Percentiles rank a stretch among this genome's conserved stretches.
Conservation (phyloP, 2,888 invertebrate species). For the Platycheirus albimanus region DNA sequence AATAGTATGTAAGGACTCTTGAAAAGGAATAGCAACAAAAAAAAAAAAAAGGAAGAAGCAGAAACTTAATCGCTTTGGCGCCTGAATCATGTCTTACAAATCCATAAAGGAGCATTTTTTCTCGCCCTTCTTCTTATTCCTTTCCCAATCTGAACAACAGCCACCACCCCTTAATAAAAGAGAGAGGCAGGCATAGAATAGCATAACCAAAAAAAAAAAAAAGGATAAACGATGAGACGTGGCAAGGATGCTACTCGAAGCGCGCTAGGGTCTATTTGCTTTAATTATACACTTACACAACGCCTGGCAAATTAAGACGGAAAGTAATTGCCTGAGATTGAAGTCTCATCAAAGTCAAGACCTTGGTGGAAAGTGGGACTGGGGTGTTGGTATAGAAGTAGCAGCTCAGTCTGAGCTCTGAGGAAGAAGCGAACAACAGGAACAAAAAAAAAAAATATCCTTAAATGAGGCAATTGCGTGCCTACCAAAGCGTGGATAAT, state of each 20-base stretch:
- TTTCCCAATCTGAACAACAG: not conserved
- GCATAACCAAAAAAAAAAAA: too few relatives aligned
- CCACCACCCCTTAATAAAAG: not conserved
- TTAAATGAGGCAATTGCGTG: constrained; percentile 71
- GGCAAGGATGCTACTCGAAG: constrained; percentile 49
- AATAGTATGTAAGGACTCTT: not conserved
- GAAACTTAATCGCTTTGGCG: constrained; percentile 55
- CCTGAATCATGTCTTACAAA: constrained; percentile 71
- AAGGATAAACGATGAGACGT: constrained; percentile 53
- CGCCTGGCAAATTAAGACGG: constrained; percentile 72
- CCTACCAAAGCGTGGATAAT: constrained; percentile 71
- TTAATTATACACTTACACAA: constrained; percentile 71
- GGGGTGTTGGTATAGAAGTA: not conserved
- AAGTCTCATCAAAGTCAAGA: constrained; percentile 72
- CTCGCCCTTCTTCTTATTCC: not conserved
- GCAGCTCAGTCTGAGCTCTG: constrained; percentile 7
- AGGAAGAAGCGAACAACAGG: not conserved
- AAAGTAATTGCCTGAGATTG: constrained; percentile 74
- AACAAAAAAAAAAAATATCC: constrained; percentile 16
- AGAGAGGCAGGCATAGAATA: constrained; percentile 3
- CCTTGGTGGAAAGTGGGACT: not conserved
- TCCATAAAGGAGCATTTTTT: constrained; percentile 65
- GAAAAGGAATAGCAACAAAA: not conserved
- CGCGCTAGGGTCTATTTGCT: constrained; percentile 67
- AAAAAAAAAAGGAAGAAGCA: constrained; percentile 18